Evolutionary conservation across 2,888 invertebrate species (phyloP), one percentile per base, ranked within the genome.

Genomic region (Eucera pruinosa): DNA sequence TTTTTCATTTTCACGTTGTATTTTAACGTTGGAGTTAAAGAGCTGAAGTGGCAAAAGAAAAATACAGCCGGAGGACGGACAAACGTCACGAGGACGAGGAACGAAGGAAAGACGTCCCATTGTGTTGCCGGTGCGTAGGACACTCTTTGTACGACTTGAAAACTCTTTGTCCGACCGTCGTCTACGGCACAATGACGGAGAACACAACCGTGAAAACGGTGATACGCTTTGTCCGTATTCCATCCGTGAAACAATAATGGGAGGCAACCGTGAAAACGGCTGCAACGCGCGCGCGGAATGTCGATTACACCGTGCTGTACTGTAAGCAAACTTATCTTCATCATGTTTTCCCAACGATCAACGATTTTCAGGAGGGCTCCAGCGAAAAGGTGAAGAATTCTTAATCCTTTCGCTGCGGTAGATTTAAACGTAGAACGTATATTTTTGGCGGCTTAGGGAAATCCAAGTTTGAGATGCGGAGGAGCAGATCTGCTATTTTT

Each of bases 121-220:
- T 78, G 69, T 78, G 41, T 58, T 52, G 43, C 23, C 36, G 27
- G 47, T 65, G 68, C 58, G 62, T 47, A 54, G 68, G 58, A 64
- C 62, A 78, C 69, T 67, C 64, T 61, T 77, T 77, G 69, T 47
- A 43, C 54, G 64, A 62, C 69, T 77, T 69, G 78, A 58, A 60
- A 64, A 77, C 77, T 77, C 77, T 77, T 77, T 77, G 77, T 77
- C 41, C 52, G 55, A n/a, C 15, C 27, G 54, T 58, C 41, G 61
- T 77, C 48, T 62, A 23, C 39, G 36, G 48, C 18, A 78, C 78
- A 78, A 78, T 78, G 78, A 64, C 60, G 43, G 30, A 3, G 62
- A 43, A 61, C 55, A 64, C 55, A 65, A 61, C 70, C 78, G 70
- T 70, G 78, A 65, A 65, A 78, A 77, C 77, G 54, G 52, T 58